Conservation (phyloP, 2,888 invertebrate genomes). For the Ctena decussata region DNA sequence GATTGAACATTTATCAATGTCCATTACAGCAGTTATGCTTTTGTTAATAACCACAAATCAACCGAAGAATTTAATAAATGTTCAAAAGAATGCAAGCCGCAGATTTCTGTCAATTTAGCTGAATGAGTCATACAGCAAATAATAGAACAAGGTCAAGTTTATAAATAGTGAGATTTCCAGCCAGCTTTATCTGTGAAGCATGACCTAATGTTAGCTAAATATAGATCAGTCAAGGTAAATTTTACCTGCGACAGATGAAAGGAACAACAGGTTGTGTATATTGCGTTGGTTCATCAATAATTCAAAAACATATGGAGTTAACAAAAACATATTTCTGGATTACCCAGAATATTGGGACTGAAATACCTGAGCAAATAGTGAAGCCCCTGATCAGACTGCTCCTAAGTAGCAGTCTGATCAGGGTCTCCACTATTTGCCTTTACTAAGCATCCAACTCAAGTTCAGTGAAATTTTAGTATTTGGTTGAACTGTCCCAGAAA, state of each 20-base stretch:
- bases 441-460: no score
- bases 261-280: not conserved
- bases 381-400: no score
- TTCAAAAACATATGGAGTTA: no score
- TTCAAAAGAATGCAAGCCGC: not conserved
- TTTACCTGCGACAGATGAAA: not conserved
- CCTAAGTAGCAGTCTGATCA: no score
- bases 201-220: slow-evolving; percentile 61
- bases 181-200: no score
- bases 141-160: not conserved
- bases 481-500: no score
- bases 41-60: not conserved
- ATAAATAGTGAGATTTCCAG: not conserved
- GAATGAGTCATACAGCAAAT: slow-evolving; percentile 50
- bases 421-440: no score
- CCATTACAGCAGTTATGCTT: not conserved
- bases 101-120: slow-evolving; percentile 26
- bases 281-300: not conserved
- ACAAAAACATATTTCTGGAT: no score
- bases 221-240: slow-evolving; percentile 26
- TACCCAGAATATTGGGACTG: no score
- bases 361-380: no score
- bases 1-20: not conserved
- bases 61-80: slow-evolving; percentile 2
- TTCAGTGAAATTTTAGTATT: no score